Conservation (phyloP, 2,888 invertebrate species). For the Pyrrhosoma nymphula region DNA sequence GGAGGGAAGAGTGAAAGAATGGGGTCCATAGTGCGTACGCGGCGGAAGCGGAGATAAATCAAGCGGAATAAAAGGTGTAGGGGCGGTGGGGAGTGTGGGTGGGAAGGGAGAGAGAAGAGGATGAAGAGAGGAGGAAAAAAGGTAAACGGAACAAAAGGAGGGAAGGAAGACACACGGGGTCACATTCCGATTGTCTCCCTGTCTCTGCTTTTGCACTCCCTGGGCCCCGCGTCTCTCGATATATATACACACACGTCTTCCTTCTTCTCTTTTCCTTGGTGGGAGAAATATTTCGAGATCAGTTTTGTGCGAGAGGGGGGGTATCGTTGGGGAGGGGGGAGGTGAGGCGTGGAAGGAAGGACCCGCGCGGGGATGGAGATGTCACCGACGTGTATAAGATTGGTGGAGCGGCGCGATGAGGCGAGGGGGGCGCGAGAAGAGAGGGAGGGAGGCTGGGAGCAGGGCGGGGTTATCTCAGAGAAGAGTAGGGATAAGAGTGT, state of each 20-base stretch:
- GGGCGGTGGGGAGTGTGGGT: background rate
- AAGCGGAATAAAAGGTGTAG: background rate
- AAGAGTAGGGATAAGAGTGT: background rate
- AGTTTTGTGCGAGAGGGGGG: background rate
- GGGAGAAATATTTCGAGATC: background rate
- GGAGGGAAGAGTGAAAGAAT: background rate
- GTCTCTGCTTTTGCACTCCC: background rate
- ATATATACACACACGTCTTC: background rate
- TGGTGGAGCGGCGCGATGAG: background rate
- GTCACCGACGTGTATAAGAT: background rate
- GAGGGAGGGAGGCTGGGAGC: background rate
- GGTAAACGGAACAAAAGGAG: background rate
- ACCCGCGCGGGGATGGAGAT: background rate
- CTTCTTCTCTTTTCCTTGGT: background rate
- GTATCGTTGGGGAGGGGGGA: background rate
- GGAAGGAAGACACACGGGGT: background rate
- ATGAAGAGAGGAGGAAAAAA: background rate
- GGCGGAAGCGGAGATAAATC: slow-evolving; percentile 25
- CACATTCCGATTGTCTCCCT: slow-evolving; percentile 21
- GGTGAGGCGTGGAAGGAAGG: background rate
- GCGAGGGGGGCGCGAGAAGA: background rate
- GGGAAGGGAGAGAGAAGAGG: too few species aligned
- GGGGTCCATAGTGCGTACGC: background rate
- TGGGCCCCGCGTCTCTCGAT: background rate
- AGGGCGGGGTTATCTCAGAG: background rate